These are phyloP conservation scores for Pararge aegeria DNA, from an alignment of 1,140 invertebrate genomes.

Conservation along the genomic window DNA sequence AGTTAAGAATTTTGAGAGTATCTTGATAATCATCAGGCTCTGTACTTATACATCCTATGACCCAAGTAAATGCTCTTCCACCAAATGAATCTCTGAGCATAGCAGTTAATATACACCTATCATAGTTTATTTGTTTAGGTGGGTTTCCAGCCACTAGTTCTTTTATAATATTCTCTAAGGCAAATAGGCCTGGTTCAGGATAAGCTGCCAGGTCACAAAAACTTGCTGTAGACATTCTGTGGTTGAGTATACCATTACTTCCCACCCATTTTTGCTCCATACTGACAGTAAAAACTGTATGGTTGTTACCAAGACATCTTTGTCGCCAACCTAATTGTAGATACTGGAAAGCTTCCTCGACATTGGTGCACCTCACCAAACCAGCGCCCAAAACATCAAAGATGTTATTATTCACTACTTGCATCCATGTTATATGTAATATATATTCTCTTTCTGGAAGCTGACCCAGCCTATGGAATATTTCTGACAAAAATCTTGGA, in stretches of 20 bases:
- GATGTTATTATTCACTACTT: conserved; percentile 81
- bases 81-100: conserved; percentile 85
- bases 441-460: conserved; percentile 81
- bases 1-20: conserved; percentile 82
- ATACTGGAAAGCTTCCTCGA: conserved; percentile 80
- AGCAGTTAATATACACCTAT: conserved; percentile 83
- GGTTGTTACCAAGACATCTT: conserved; percentile 70
- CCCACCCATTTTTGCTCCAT: conserved; percentile 85
- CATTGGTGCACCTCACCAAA: conserved; percentile 77
- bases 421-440: conserved; percentile 84
- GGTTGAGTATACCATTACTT: conserved; percentile 78
- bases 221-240: conserved; percentile 84
- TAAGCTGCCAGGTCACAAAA: conserved; percentile 84
- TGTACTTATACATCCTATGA: conserved; percentile 84
- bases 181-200: conserved; percentile 82
- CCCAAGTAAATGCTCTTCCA: conserved; percentile 83
- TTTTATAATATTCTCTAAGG: conserved; percentile 82
- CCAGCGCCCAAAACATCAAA: conserved; percentile 81
- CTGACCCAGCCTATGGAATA: conserved; percentile 84
- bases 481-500: conserved; percentile 86
- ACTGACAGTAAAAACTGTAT: conserved; percentile 85
- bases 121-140: conserved; percentile 81
- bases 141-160: conserved; percentile 80
- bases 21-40: conserved; percentile 82
- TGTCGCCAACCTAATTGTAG: conserved; percentile 73